Evolutionary conservation across 2,888 invertebrate genomes (phyloP).

Genomic region (Aporophyla lueneburgensis): DNA sequence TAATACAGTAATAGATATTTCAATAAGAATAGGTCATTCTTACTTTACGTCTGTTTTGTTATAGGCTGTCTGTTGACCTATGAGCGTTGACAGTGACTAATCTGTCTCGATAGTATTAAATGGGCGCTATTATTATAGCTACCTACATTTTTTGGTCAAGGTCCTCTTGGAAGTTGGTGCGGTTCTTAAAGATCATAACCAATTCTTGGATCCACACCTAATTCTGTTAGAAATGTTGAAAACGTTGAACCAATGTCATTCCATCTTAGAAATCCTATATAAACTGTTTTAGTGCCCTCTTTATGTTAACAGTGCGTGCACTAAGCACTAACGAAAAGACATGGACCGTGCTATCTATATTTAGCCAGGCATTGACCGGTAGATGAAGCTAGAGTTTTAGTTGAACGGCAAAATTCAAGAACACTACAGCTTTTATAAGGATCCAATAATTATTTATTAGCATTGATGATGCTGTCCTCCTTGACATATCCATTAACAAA

Average conservation of each 20-base stretch:
- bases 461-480: slow-evolving; percentile 6
- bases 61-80: slow-evolving; percentile 30
- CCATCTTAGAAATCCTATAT: background rate
- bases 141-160: background rate
- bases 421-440: background rate
- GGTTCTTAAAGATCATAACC: no score
- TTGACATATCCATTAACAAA: slow-evolving; percentile 2
- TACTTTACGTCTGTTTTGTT: slow-evolving; percentile 9
- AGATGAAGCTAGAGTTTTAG: slow-evolving; percentile 16
- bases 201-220: background rate
- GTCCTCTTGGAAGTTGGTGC: background rate
- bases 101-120: slow-evolving; percentile 25
- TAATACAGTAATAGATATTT: background rate
- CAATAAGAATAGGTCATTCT: slow-evolving; percentile 16
- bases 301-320: background rate
- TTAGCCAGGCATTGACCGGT: slow-evolving; percentile 44
- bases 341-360: slow-evolving; percentile 36
- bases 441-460: slow-evolving; percentile 1
- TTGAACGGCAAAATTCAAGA: slow-evolving; percentile 18
- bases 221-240: background rate
- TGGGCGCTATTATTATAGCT: background rate
- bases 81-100: slow-evolving; percentile 22
- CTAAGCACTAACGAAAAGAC: slow-evolving; percentile 10
- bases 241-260: background rate
- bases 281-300: background rate